Percentiles rank a stretch among this genome's conserved stretches.
phyloP scores from a whole-genome alignment of 2,113 vertebrate genomes.

The Aythya baeri region DNA sequence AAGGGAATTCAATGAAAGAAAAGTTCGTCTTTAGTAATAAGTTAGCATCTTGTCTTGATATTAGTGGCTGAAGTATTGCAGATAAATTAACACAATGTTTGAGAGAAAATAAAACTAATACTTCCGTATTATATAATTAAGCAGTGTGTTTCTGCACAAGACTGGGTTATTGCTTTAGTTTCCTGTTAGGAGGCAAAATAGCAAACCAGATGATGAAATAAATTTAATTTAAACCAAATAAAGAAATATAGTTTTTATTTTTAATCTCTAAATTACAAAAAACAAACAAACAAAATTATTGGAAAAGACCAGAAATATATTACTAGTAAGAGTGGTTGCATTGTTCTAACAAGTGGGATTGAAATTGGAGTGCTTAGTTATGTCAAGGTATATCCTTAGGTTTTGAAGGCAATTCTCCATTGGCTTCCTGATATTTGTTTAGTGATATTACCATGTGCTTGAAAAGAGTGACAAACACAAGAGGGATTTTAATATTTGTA shows the following conservation, averaged over 20 bases:
- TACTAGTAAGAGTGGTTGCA: neutral
- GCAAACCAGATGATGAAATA: neutral
- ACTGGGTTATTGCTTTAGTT: neutral
- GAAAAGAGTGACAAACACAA: constrained; percentile 51
- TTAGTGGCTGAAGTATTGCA: neutral
- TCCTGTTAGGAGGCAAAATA: neutral
- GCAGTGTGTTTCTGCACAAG: neutral
- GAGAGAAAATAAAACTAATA: neutral
- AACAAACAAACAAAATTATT: neutral
- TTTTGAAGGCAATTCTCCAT: constrained; percentile 59
- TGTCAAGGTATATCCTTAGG: neutral
- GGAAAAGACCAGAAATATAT: neutral
- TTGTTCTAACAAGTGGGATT: constrained; percentile 13
- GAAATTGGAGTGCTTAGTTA: constrained; percentile 50
- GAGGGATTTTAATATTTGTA: constrained; percentile 62
- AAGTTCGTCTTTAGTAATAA: neutral
- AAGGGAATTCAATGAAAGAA: neutral
- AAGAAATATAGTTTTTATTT: neutral
- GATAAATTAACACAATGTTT: neutral
- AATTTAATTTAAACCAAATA: neutral
- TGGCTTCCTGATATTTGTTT: constrained; percentile 75
- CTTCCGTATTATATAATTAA: neutral
- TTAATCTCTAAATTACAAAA: neutral
- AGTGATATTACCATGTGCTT: constrained; percentile 55
- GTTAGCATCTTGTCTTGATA: neutral